phyloP scores from a whole-genome alignment of 2,797 vertebrate species.

The Sorex maritimensis region DNA sequence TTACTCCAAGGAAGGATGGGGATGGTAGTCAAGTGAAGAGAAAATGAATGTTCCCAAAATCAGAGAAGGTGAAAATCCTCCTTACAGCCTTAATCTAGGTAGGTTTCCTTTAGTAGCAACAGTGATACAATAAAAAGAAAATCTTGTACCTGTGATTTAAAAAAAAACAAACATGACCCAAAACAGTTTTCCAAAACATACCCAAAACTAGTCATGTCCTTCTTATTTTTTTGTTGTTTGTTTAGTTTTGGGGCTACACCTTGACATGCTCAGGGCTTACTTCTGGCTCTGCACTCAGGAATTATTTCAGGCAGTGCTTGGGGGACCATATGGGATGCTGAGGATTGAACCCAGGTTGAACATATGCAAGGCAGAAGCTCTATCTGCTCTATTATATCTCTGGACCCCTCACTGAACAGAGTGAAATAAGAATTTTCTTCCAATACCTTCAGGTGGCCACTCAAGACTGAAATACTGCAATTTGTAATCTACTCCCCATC shows the following conservation, averaged over 20 bases:
- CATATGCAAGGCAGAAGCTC: too few species aligned
- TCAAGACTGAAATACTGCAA: conserved; percentile 5
- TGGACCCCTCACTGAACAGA: background rate
- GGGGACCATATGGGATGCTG: too few species aligned
- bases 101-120: background rate
- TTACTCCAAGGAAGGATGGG: background rate
- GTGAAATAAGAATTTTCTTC: background rate
- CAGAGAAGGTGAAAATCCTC: background rate
- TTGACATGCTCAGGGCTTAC: too few species aligned
- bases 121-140: background rate
- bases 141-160: background rate
- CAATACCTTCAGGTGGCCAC: background rate
- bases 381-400: background rate
- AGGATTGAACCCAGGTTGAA: too few species aligned
- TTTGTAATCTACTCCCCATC: background rate
- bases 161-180: background rate
- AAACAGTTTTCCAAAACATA: background rate
- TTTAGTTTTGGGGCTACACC: too few species aligned
- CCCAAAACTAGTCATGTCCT: too few species aligned
- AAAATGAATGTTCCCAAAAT: background rate
- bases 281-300: too few species aligned
- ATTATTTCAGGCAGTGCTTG: too few species aligned
- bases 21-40: conserved; percentile 4
- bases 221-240: too few species aligned
- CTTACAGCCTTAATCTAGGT: background rate